Evolutionary conservation across 2,113 vertebrate genomes (phyloP).

Genomic region (Galbula dea): DNA sequence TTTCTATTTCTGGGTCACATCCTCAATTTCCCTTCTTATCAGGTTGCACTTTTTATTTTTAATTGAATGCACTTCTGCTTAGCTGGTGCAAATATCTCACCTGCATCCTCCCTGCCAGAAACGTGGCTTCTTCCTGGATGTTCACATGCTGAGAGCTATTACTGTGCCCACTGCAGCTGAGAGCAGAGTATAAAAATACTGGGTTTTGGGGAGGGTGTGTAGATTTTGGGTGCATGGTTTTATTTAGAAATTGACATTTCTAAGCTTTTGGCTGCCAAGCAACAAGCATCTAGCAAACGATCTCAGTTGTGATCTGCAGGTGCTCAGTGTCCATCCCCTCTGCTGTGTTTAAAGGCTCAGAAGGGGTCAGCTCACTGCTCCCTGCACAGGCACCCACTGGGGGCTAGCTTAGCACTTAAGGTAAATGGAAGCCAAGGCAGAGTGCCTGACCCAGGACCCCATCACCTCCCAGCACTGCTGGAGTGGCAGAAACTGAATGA

Average conservation of each 20-base stretch:
- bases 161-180: background rate
- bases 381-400: fast-evolving
- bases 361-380: background rate
- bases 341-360: background rate
- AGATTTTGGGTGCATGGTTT: slow-evolving; percentile 42
- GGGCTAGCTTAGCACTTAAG: background rate
- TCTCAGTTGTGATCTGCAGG: background rate
- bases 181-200: background rate
- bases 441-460: background rate
- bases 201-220: background rate
- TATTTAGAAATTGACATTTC: slow-evolving; percentile 66
- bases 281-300: slow-evolving; percentile 38
- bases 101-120: background rate
- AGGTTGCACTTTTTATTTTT: background rate
- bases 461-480: background rate
- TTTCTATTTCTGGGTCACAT: slow-evolving; percentile 2
- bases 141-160: background rate
- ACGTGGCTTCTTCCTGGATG: background rate
- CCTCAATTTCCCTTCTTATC: background rate
- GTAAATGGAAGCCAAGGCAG: background rate
- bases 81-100: background rate
- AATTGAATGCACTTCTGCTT: background rate
- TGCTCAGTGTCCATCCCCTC: background rate
- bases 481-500: background rate
- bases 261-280: slow-evolving; percentile 65